phyloP scores from a whole-genome alignment of 2,888 invertebrate species.

The Cheilosia impressa region DNA sequence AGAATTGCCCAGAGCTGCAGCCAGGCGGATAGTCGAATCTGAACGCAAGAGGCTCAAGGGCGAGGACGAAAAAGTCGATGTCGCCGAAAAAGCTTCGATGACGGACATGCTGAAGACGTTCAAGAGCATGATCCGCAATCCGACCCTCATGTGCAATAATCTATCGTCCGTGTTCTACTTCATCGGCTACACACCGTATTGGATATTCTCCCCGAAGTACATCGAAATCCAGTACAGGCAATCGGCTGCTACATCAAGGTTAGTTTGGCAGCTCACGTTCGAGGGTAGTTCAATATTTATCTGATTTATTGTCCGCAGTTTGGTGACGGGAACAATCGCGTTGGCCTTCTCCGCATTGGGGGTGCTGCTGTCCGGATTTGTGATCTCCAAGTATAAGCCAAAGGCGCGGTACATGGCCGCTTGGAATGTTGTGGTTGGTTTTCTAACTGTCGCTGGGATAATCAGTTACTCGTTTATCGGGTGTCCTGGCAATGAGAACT shows the following conservation, averaged over 20 bases:
- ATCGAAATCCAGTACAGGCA: conserved; percentile 92
- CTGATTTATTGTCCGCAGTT: conserved; percentile 82
- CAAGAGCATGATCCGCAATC: conserved; percentile 87
- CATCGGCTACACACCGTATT: conserved; percentile 89
- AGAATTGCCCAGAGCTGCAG: conserved; percentile 87
- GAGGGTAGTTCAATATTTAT: not conserved
- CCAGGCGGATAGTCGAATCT: conserved; percentile 84
- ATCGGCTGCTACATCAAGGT: conserved; percentile 88
- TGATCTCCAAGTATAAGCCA: conserved; percentile 88
- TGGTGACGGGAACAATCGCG: conserved; percentile 89
- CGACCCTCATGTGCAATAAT: conserved; percentile 89
- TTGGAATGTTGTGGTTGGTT: conserved; percentile 88
- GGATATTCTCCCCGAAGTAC: conserved; percentile 93
- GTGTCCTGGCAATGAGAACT: conserved; percentile 86
- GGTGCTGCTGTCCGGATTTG: conserved; percentile 87
- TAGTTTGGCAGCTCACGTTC: conserved; percentile 47
- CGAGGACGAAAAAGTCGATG: conserved; percentile 57
- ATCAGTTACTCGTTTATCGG: conserved; percentile 88
- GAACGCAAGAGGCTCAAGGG: conserved; percentile 78
- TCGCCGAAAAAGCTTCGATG: conserved; percentile 83
- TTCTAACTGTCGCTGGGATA: conserved; percentile 87
- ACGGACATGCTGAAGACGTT: conserved; percentile 87
- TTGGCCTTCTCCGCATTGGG: conserved; percentile 89
- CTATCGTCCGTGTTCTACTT: conserved; percentile 90
- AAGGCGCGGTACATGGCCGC: conserved; percentile 87